Base-by-base conservation (phyloP, 64 coral and sea anemone species). In the Trachythela sp. region DNA sequence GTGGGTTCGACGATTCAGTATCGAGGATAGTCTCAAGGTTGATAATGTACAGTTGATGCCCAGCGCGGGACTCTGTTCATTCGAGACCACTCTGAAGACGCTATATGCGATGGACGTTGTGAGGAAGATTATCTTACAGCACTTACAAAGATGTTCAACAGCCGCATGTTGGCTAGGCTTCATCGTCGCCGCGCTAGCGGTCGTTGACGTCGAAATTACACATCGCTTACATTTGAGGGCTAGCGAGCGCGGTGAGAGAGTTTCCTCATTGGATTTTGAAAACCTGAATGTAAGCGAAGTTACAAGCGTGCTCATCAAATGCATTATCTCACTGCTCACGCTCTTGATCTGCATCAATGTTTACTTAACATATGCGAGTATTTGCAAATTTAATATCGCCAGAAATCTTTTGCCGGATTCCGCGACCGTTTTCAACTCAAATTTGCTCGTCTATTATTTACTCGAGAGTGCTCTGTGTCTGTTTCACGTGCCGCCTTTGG, bases 361-460 rank as follows among this genome's bases (percentile, higher is more conserved):
- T 70, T 92, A 94, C 86, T 64, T 71, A 9, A 95, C 91, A 30
- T 93, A 94, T 59, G 87, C 86, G n/a, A 95, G 75, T 83, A 87
- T 91, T 48, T 87, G 92, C 0, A 90, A 86, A 36, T 90, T 95
- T 2, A 67, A 91, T n/a, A 87, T 99, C 3, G 93, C 94, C 10
- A 94, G 86, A 84, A 91, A 99, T 60, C 88, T 92, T 34, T 99
- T 91, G 54, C 89, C 91, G 13, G 89, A 93, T 39, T 93, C 96
- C 56, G 96, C 94, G 13, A 91, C 85, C 3, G 90, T 99, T 50
- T 27, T 86, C 15, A 92, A 87, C 48, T 86, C 96, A 0, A 71
- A 91, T n/a, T 88, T 95, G 37, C 90, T 99, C 4, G 71, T 86
- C 2, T 83, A 58, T 31, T 99, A 92, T 30, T 29, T 94, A 14